Evolutionary conservation across 2,888 invertebrate genomes (phyloP), one percentile per base, ranked within the genome.

Genomic region (Cerastis leucographa): DNA sequence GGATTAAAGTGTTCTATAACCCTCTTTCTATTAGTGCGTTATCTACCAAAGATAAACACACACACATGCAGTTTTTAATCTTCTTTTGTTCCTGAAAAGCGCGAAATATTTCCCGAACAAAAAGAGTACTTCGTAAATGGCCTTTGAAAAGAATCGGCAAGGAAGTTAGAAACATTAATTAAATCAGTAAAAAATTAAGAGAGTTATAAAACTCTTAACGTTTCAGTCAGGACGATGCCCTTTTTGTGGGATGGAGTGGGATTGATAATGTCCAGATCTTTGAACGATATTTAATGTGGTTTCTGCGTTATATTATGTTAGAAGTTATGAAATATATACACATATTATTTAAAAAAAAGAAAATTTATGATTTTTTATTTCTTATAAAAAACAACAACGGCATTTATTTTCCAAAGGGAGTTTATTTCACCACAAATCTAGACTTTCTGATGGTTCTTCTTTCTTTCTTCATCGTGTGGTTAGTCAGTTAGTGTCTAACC

Each of bases 131-230:
- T 59, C 44, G 42, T 65, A 69, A 85, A 69, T 74, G 65, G 68
- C 46, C 42, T 74, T 75, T 86, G 40, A 84, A 80, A 78, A 79
- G 77, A 72, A 68, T 74, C 29, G 17, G 65, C 25, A 62, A 71
- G 74, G 73, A 83, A 83, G 71, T 86, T 71, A 64, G n/a, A 72
- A 85, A 71, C 71, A 83, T 71, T 83, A 78, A 78, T 74, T 85
- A 74, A 85, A 85, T 81, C 82, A 75, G 81, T 69, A 85, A 81
- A 81, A 74, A 74, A 70, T 54, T 81, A 73, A 59, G 81, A 81
- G 80, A 81, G 74, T 85, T 85, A 85, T 81, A 81, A 81, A 74
- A 69, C 61, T 81, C 82, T 81, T 81, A 70, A 69, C 81, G 65
- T 73, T 85, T 85, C 68, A 69, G 66, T 84, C 35, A 49, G 56